phyloP scores from a whole-genome alignment of 2,797 vertebrate genomes.

The Naso thynnoides region DNA sequence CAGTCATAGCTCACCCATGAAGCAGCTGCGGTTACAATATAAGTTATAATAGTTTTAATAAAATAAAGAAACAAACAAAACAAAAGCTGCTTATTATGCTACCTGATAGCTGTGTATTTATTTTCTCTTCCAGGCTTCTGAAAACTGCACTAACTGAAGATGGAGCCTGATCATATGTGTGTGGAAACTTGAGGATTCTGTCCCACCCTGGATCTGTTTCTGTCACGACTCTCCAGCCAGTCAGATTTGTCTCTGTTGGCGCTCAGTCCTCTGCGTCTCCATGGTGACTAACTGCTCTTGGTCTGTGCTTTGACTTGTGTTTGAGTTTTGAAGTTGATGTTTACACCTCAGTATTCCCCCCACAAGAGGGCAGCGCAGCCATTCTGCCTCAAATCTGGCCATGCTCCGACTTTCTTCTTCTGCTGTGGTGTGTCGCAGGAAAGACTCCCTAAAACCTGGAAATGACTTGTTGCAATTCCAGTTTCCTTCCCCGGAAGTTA shows the following conservation, averaged over 20 bases:
- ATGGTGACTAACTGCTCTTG: conserved; percentile 19
- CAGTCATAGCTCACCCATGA: neutral
- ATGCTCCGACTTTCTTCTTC: neutral
- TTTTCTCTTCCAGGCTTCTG: conserved; percentile 79
- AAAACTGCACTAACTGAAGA: conserved; percentile 84
- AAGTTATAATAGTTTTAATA: too few species aligned
- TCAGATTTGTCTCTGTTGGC: conserved; percentile 38
- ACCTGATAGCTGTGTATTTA: conserved; percentile 1
- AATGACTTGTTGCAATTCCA: too few species aligned
- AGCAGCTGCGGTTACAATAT: too few species aligned
- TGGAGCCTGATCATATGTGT: conserved; percentile 6
- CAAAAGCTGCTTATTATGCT: neutral
- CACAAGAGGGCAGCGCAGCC: neutral
- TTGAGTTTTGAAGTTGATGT: conserved; percentile 19
- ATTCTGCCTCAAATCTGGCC: conserved; percentile 16
- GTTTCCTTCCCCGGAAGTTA: too few species aligned
- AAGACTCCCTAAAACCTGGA: too few species aligned
- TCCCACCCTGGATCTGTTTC: conserved; percentile 24
- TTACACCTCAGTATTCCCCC: conserved; percentile 2
- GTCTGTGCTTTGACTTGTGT: conserved; percentile 24
- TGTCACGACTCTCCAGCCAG: conserved; percentile 15
- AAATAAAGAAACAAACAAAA: too few species aligned
- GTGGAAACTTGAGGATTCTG: conserved; percentile 23
- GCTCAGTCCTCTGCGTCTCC: conserved; percentile 12
- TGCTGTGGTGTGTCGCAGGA: too few species aligned